Evolutionary conservation across 2,797 vertebrate species (phyloP).

Genomic region (Choloepus didactylus): DNA sequence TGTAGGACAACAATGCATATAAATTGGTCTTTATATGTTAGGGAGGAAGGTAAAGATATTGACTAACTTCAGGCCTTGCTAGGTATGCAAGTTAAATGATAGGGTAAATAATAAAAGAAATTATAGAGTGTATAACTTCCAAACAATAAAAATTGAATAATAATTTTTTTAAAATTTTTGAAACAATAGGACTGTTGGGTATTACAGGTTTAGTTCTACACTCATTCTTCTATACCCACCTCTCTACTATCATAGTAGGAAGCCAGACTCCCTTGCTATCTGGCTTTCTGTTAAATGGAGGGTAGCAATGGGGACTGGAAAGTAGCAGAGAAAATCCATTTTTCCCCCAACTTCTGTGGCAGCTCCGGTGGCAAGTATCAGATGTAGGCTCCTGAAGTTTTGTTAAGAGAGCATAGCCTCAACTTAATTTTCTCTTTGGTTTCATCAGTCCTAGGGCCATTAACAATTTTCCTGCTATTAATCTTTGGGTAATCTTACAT

Average conservation of each 20-base stretch:
- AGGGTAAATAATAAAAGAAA: neutral
- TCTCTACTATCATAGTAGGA: neutral
- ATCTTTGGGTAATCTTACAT: neutral
- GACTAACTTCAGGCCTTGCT: neutral
- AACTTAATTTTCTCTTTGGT: neutral
- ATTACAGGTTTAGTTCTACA: neutral
- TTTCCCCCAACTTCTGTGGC: neutral
- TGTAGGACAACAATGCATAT: neutral
- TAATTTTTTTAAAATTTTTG: neutral
- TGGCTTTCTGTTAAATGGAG: neutral
- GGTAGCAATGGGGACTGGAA: neutral
- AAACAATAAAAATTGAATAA: neutral
- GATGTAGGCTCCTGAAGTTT: neutral
- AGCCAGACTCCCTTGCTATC: neutral
- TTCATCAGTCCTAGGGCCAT: neutral
- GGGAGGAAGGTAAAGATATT: neutral
- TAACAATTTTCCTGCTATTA: neutral
- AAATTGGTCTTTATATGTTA: neutral
- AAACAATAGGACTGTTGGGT: neutral
- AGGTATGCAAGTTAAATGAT: neutral
- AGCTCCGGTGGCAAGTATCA: neutral
- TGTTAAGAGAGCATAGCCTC: neutral
- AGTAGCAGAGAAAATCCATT: neutral
- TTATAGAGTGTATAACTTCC: neutral
- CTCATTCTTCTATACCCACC: neutral